Evolutionary conservation across 2,888 invertebrate species (phyloP).

Genomic region (Iselma pallidipennis): DNA sequence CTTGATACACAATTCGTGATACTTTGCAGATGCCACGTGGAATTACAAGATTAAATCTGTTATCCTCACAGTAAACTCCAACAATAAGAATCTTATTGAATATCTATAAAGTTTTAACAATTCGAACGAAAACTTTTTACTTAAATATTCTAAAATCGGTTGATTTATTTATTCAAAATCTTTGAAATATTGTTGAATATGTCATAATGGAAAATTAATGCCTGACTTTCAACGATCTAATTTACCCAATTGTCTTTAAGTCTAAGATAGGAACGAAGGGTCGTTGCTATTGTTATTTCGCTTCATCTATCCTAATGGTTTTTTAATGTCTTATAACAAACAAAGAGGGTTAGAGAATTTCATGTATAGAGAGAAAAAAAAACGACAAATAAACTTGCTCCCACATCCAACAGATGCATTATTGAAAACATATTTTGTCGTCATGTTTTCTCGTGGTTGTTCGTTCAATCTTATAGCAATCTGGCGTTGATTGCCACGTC

Average conservation of each 20-base stretch:
- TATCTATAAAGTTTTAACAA: background rate
- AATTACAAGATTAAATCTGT: no score
- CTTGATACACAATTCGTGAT: no score
- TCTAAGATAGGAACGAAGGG: background rate
- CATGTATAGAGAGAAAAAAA: constrained; percentile 37
- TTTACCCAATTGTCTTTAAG: background rate
- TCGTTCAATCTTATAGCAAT: constrained; percentile 49
- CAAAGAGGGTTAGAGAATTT: constrained; percentile 25
- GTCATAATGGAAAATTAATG: no score
- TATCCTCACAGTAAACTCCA: background rate
- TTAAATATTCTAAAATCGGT: background rate
- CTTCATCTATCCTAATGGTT: constrained; percentile 25
- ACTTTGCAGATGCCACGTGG: no score
- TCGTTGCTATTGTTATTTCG: background rate
- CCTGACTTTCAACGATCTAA: background rate
- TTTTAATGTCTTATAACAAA: constrained; percentile 25
- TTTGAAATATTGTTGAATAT: background rate
- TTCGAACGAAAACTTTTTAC: background rate
- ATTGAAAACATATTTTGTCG: constrained; percentile 51
- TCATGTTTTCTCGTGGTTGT: constrained; percentile 45
- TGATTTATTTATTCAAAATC: background rate
- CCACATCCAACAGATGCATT: constrained; percentile 46
- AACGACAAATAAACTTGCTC: constrained; percentile 45
- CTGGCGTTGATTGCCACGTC: constrained; percentile 48
- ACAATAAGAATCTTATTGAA: background rate